Evolutionary conservation across 2,797 vertebrate genomes (phyloP).

Genomic region (Bufotes viridis): DNA sequence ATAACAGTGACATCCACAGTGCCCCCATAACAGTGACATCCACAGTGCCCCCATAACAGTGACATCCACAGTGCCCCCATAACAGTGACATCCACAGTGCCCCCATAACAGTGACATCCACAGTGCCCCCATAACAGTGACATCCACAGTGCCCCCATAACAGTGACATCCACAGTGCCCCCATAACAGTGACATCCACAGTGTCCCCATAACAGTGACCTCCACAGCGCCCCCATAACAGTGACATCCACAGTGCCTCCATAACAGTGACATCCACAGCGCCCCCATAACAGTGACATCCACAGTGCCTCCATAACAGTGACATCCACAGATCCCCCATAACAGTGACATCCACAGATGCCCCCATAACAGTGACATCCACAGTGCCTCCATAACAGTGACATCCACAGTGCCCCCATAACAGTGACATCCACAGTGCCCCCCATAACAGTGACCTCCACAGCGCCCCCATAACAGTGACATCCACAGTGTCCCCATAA

Average conservation of each 20-base stretch:
- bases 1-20: neutral
- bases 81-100: neutral
- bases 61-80: neutral
- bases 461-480: too few relatives aligned
- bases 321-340: too few relatives aligned
- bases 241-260: neutral
- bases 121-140: neutral
- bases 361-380: too few relatives aligned
- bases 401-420: too few relatives aligned
- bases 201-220: neutral
- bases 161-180: neutral
- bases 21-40: neutral
- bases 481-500: too few relatives aligned
- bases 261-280: neutral
- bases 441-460: too few relatives aligned
- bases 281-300: too few relatives aligned
- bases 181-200: neutral
- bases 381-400: too few relatives aligned
- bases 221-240: neutral
- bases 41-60: neutral
- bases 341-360: too few relatives aligned
- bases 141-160: neutral
- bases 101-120: neutral
- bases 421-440: too few relatives aligned
- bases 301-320: too few relatives aligned